Percentiles rank a stretch among this genome's conserved stretches.
Conservation (phyloP, 2,113 vertebrate genomes). For the Antennarius striatus region DNA sequence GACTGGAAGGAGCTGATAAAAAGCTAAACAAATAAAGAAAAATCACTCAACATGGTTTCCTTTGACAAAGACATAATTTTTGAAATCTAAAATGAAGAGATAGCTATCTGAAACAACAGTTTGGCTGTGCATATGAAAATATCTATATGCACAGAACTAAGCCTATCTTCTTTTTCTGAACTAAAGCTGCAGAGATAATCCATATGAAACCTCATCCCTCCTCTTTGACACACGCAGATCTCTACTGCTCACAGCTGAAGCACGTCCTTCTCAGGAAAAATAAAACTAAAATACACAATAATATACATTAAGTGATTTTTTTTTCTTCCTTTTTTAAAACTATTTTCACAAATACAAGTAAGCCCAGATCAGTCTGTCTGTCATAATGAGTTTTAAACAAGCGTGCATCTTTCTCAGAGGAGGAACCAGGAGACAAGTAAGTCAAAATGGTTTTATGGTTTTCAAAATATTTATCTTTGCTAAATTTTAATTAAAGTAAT, state of each 20-base stretch:
- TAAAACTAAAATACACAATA: not conserved
- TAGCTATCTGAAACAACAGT: not conserved
- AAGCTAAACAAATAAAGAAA: not conserved
- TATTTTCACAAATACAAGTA: constrained; percentile 8
- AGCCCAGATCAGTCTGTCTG: not conserved
- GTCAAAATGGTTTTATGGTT: constrained; percentile 21
- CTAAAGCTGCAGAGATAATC: constrained; percentile 70
- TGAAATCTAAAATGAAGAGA: not conserved
- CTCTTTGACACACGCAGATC: constrained; percentile 32
- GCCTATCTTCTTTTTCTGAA: constrained; percentile 53
- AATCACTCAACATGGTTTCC: not conserved
- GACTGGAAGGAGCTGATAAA: not conserved
- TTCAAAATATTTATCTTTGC: not conserved
- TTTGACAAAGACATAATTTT: no score
- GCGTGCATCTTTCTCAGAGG: constrained; percentile 88
- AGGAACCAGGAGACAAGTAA: constrained; percentile 81
- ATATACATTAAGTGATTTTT: not conserved
- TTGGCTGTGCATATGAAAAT: constrained; percentile 18
- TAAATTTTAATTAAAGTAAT: no score
- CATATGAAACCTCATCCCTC: constrained; percentile 51
- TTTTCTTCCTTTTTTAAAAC: not conserved
- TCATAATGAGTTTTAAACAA: constrained; percentile 80
- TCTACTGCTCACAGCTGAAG: constrained; percentile 34
- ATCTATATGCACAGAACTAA: constrained; percentile 48
- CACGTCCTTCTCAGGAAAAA: constrained; percentile 10